Percentiles rank a stretch among this genome's conserved stretches.
phyloP scores from a whole-genome alignment of 2,797 vertebrate genomes.

The Salmo trutta region DNA sequence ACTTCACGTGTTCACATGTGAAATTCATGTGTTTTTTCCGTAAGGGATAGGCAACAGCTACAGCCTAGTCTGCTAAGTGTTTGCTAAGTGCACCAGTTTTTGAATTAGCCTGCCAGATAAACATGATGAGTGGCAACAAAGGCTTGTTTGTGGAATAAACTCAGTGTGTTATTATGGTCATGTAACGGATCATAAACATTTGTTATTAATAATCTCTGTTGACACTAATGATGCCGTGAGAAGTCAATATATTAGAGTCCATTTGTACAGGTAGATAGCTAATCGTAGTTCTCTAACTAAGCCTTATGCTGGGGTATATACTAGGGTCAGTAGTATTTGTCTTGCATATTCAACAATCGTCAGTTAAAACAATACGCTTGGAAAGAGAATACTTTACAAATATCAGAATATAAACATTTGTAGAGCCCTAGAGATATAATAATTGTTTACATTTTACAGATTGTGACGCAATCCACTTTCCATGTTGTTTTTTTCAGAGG shows the following conservation, averaged over 20 bases:
- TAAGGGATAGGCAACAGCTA: background rate
- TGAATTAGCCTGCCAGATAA: background rate
- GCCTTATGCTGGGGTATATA: background rate
- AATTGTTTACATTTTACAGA: background rate
- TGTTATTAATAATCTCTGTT: slow-evolving; percentile 9
- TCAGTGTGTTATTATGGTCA: background rate
- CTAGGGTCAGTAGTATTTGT: background rate
- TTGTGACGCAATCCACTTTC: background rate
- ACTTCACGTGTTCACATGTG: too few relatives aligned
- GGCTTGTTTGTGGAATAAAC: slow-evolving; percentile 3
- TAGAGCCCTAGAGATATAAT: background rate
- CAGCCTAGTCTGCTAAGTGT: background rate
- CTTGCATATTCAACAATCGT: background rate
- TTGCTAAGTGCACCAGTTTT: background rate
- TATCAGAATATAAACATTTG: background rate
- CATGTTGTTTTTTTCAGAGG: background rate
- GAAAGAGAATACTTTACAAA: background rate
- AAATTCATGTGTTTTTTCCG: too few relatives aligned
- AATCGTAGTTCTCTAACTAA: background rate
- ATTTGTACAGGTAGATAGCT: background rate
- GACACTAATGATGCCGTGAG: background rate
- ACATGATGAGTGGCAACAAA: slow-evolving; percentile 4
- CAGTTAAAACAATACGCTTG: background rate
- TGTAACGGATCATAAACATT: slow-evolving; percentile 1
- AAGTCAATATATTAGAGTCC: background rate